Conservation (phyloP, 2,113 vertebrate genomes). For the Nibea albiflora region DNA sequence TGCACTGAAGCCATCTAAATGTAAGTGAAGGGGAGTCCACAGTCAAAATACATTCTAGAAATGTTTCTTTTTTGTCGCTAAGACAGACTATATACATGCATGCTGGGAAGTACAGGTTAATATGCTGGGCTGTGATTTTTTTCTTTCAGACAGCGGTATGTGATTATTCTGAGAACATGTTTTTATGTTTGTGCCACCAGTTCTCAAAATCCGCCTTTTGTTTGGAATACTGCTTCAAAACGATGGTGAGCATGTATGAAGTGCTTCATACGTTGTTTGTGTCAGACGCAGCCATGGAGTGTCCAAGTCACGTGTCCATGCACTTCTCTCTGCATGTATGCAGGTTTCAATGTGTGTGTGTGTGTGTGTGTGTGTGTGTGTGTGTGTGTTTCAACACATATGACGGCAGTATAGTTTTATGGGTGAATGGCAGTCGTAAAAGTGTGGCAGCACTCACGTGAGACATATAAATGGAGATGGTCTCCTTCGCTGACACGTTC, state of each 20-base stretch:
- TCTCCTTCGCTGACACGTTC: conserved; percentile 59
- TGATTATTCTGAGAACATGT: no score
- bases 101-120: no score
- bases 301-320: background rate
- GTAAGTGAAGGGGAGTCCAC: no score
- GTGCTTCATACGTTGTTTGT: conserved; percentile 29
- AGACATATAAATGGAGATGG: conserved; percentile 73
- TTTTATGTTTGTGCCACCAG: no score
- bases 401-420: conserved; percentile 66
- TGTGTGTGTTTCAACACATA: conserved; percentile 34
- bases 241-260: background rate
- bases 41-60: no score
- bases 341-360: no score
- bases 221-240: background rate
- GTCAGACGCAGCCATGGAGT: background rate
- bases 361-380: conserved; percentile 11
- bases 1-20: no score
- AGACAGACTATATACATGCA: no score
- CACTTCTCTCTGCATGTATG: conserved; percentile 4
- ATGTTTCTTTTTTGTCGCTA: no score
- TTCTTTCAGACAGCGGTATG: no score
- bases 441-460: conserved; percentile 63
- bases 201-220: background rate
- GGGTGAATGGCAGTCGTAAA: conserved; percentile 65
- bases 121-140: no score